Evolutionary conservation across 2,113 vertebrate genomes (phyloP).

Genomic region (Daphoenositta chrysoptera): DNA sequence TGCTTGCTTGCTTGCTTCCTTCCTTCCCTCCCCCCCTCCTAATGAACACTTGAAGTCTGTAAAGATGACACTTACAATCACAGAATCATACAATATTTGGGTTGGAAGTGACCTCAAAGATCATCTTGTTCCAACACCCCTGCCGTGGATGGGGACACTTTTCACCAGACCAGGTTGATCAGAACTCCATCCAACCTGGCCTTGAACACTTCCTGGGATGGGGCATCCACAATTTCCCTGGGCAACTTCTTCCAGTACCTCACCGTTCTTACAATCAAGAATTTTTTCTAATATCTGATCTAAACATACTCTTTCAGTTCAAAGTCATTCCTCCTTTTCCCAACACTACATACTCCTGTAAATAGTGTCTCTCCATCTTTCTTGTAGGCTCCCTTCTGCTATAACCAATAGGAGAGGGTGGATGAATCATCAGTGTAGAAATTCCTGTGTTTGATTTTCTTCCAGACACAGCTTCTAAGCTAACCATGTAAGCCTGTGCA

Average conservation of each 20-base stretch:
- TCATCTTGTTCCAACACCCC: not conserved
- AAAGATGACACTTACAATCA: not conserved
- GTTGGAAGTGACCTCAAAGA: not conserved
- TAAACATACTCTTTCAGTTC: not conserved
- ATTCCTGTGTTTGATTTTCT: not conserved
- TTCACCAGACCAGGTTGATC: not conserved
- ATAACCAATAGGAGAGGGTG: not conserved
- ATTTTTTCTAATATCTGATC: not conserved
- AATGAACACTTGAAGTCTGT: not conserved
- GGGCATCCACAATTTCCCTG: not conserved
- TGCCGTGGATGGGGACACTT: not conserved
- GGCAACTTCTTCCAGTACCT: not conserved
- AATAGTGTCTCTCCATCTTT: not conserved
- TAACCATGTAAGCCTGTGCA: not conserved
- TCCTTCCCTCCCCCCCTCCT: not conserved
- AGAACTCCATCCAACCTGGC: not conserved
- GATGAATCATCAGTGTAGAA: not conserved
- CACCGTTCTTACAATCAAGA: not conserved
- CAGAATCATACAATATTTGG: not conserved
- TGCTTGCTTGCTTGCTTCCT: not conserved
- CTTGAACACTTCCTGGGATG: not conserved
- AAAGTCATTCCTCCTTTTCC: not conserved
- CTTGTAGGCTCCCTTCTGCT: not conserved
- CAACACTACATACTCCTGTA: not conserved
- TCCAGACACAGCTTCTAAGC: not conserved